These are phyloP conservation scores for Amazona finschi DNA, from an alignment of 2,797 vertebrate species.

Conservation along the genomic window DNA sequence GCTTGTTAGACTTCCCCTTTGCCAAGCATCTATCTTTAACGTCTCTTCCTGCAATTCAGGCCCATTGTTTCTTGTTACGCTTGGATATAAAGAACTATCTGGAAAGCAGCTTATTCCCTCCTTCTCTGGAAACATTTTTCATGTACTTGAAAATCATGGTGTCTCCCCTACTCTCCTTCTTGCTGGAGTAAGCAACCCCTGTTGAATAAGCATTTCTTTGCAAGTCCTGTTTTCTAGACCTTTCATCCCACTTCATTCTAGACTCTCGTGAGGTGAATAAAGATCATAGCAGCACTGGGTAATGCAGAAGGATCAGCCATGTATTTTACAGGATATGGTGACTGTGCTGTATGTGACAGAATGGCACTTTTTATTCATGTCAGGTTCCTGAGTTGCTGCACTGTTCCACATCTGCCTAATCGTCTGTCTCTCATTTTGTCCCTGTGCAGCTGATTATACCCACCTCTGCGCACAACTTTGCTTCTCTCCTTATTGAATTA, in stretches of 20 bases:
- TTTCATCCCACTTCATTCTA: not conserved
- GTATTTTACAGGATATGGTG: not conserved
- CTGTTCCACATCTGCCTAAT: not conserved
- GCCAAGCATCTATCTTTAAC: not conserved
- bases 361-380: conserved; percentile 7
- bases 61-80: not conserved
- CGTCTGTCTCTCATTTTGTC: not conserved
- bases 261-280: not conserved
- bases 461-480: not conserved
- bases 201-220: not conserved
- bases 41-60: not conserved
- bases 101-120: not conserved
- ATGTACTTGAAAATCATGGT: not conserved
- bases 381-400: not conserved
- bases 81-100: not conserved
- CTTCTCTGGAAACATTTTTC: not conserved
- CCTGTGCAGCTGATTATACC: not conserved
- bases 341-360: not conserved
- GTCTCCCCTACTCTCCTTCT: not conserved
- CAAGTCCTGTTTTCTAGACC: not conserved
- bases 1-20: not conserved
- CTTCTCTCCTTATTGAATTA: not conserved
- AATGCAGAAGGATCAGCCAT: not conserved
- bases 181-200: not conserved
- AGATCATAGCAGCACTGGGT: not conserved